Base-by-base conservation (phyloP, 2,113 vertebrate genomes). In the Chinchilla lanigera region DNA sequence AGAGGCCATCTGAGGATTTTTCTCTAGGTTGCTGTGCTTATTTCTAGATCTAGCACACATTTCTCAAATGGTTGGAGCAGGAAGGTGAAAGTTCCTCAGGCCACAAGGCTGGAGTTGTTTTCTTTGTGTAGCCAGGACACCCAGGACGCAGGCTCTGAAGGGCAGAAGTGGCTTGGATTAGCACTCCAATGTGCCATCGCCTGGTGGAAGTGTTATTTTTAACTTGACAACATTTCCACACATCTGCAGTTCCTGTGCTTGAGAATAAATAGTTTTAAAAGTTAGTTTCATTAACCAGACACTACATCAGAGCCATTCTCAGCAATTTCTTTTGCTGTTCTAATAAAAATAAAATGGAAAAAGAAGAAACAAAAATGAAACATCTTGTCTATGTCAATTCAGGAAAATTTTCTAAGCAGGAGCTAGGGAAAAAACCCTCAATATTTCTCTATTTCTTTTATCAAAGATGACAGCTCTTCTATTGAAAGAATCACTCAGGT, bases 191-290 rank as follows among this genome's bases (percentile, higher is more conserved):
- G 20, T 91, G 35, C 94, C 65, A 28, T 0, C 61, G 56, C 86
- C 91, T 93, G 20, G 35, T 35, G 60, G 44, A 73, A 94, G 44
- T 92, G 30, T 63, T 97, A 95, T 86, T 96, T 80, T 52, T 95
- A 89, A 95, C 90, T 0, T 1, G 26, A 97, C 84, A 77, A 77
- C 0, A 0, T 93, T n/a, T 91, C 88, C 91, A 92, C 94, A 94
- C 50, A 77, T 90, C 73, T 90, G 86, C 94, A 91, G 80, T 67
- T 86, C 17, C 86, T 16, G 41, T 83, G n/a, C 0, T 20, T 86
- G 89, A 92, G 93, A 73, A 93, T 95, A 58, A 89, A 96, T 84
- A 96, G 96, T 95, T 93, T 93, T 35, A 86, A 91, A 50, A 94
- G 65, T 92, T 96, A 75, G 63, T 52, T 69, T 75, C 63, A 28